phyloP scores from a whole-genome alignment of 2,113 vertebrate genomes.

The Labrus mixtus region DNA sequence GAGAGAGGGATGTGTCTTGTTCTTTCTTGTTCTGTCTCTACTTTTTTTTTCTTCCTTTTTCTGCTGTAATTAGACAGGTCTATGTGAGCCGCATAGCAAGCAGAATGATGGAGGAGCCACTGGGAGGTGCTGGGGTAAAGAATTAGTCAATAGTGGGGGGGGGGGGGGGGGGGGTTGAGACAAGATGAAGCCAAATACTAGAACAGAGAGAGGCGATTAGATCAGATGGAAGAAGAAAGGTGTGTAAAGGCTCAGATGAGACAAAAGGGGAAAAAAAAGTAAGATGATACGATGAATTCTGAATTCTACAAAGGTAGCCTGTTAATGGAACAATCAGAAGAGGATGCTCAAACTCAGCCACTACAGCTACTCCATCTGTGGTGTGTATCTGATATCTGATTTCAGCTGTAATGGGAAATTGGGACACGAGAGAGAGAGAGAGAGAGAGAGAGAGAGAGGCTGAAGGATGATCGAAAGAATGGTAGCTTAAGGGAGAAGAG shows the following conservation, averaged over 20 bases:
- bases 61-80: conserved; percentile 76
- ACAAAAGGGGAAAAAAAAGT: conserved; percentile 30
- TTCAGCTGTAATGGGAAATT: conserved; percentile 50
- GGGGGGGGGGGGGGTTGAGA: conserved; percentile 12
- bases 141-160: conserved; percentile 29
- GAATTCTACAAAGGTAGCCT: conserved; percentile 31
- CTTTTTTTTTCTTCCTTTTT: conserved; percentile 22
- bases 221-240: conserved; percentile 46
- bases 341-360: conserved; percentile 42
- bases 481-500: conserved; percentile 14
- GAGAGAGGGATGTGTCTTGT: conserved; percentile 39
- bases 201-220: conserved; percentile 45
- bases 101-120: conserved; percentile 59
- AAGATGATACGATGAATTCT: conserved; percentile 44
- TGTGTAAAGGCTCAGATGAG: conserved; percentile 44
- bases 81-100: conserved; percentile 75
- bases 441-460: conserved; percentile 22
- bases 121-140: conserved; percentile 11
- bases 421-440: conserved; percentile 34
- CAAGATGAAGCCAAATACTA: conserved; percentile 64
- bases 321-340: conserved; percentile 48
- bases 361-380: conserved; percentile 43
- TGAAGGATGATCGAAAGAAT: conserved; percentile 9
- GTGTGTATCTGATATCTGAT: conserved; percentile 61
- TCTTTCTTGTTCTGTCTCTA: conserved; percentile 40